phyloP scores from a whole-genome alignment of 2,113 vertebrate genomes.

The Otis tarda region DNA sequence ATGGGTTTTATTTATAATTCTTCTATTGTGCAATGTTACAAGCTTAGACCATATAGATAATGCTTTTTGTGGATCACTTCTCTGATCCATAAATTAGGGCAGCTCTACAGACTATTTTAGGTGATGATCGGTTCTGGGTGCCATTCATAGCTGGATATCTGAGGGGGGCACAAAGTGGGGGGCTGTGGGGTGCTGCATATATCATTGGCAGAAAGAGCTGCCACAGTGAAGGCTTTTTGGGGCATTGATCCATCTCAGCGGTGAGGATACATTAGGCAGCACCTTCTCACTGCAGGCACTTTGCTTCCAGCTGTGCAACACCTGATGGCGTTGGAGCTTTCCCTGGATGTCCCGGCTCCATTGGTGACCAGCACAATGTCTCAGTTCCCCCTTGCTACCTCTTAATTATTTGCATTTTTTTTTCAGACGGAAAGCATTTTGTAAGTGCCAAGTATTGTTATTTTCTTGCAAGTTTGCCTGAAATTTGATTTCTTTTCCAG shows the following conservation, averaged over 20 bases:
- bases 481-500: background rate
- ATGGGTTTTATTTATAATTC: slow-evolving; percentile 37
- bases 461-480: background rate
- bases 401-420: background rate
- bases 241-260: rapidly evolving
- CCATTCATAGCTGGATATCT: background rate
- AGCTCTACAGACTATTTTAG: background rate
- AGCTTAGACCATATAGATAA: background rate
- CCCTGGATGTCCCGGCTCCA: background rate
- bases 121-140: background rate
- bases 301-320: background rate
- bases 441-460: background rate
- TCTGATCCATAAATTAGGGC: background rate
- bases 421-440: background rate
- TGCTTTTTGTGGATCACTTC: background rate
- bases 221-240: background rate
- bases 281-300: background rate
- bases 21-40: background rate
- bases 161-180: rapidly evolving
- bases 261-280: background rate
- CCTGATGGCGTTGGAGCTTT: background rate
- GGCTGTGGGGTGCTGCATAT: background rate
- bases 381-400: rapidly evolving
- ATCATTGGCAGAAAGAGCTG: background rate
- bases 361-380: background rate